These are phyloP conservation scores for Nemoura dubitans DNA, from an alignment of 2,888 invertebrate species.

Conservation along the genomic window DNA sequence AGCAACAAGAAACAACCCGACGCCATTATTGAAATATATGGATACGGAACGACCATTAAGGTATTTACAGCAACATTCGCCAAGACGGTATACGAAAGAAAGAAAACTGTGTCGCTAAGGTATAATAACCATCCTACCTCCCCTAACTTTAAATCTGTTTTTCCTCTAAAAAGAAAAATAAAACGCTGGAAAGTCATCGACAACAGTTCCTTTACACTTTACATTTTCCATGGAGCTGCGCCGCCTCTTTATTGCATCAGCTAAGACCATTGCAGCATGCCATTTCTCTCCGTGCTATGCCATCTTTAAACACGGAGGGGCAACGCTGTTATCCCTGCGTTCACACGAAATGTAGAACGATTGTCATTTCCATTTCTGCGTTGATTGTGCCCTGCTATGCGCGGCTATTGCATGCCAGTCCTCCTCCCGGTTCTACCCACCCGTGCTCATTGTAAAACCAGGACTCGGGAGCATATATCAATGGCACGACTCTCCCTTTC, in stretches of 20 bases:
- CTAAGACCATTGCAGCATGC: background rate
- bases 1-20: background rate
- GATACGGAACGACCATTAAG: background rate
- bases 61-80: slow-evolving; percentile 26
- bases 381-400: background rate
- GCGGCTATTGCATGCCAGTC: background rate
- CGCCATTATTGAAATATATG: slow-evolving; percentile 7
- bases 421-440: background rate
- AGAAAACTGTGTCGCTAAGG: slow-evolving; percentile 3
- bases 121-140: slow-evolving; percentile 8
- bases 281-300: background rate
- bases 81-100: slow-evolving; percentile 7
- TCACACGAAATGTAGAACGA: slow-evolving; percentile 13
- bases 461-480: slow-evolving; percentile 29
- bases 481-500: slow-evolving; percentile 15
- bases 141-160: slow-evolving; percentile 27
- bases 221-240: background rate
- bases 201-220: slow-evolving; percentile 1
- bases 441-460: background rate
- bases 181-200: background rate
- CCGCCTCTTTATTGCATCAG: background rate
- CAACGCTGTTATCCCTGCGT: background rate
- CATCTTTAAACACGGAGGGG: background rate
- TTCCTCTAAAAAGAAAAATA: background rate
- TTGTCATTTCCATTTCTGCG: slow-evolving; percentile 26